Conservation (phyloP, 2,888 invertebrate species). For the Spicauda simplicius region DNA sequence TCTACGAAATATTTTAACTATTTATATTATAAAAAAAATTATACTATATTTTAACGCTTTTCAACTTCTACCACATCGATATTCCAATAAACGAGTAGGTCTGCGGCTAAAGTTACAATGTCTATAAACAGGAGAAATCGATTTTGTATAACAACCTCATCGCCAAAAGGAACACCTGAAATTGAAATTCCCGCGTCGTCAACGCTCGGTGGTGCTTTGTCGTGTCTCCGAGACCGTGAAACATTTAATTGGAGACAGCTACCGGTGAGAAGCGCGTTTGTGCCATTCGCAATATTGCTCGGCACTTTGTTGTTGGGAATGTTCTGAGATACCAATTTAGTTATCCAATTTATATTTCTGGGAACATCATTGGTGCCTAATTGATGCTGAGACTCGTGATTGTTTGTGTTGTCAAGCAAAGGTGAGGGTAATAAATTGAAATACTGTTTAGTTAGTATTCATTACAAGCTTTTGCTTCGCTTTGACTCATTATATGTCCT, state of each 20-base stretch:
- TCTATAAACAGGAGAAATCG: constrained; percentile 2
- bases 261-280: background rate
- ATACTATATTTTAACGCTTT: too few relatives aligned
- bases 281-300: constrained; percentile 8
- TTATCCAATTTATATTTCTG: background rate
- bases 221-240: constrained; percentile 15
- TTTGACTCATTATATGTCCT: too few relatives aligned
- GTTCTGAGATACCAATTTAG: constrained; percentile 1
- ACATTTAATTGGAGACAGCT: constrained; percentile 22
- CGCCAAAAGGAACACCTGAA: constrained; percentile 21
- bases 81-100: background rate
- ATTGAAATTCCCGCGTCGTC: constrained; percentile 25
- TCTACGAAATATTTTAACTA: too few relatives aligned
- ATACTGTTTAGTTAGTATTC: too few relatives aligned
- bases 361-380: background rate
- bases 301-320: constrained; percentile 6
- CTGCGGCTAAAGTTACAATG: background rate
- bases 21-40: too few relatives aligned
- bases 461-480: too few relatives aligned
- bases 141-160: constrained; percentile 9
- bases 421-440: too few relatives aligned
- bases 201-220: constrained; percentile 21
- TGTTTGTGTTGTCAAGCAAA: background rate
- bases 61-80: background rate
- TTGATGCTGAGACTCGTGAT: background rate